Evolutionary conservation across 2,797 vertebrate species (phyloP).

Genomic region (Phylloscopus collybita): DNA sequence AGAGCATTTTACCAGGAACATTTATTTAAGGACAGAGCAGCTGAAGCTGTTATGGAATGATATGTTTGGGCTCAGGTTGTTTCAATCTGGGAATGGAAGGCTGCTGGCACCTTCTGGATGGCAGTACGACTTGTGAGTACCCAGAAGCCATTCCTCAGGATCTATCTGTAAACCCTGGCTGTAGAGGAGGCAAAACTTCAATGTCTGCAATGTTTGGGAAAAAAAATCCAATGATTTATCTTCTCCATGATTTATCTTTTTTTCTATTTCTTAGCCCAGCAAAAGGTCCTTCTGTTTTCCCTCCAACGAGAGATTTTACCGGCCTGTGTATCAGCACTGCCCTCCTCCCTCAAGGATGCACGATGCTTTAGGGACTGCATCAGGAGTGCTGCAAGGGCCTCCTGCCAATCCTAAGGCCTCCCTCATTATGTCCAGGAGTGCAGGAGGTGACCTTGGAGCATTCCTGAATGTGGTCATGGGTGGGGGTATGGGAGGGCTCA

Average conservation of each 20-base stretch:
- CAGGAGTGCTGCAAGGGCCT: neutral
- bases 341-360: neutral
- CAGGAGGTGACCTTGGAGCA: accelerated
- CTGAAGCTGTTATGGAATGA: neutral
- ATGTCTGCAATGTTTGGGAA: neutral
- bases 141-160: neutral
- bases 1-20: accelerated
- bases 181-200: neutral
- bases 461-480: neutral
- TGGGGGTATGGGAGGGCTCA: accelerated
- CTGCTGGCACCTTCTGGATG: neutral
- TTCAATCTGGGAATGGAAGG: neutral
- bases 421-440: accelerated
- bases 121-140: neutral
- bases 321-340: neutral
- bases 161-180: neutral
- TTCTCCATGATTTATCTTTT: neutral
- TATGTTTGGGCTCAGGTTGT: neutral
- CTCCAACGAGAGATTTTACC: accelerated
- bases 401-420: accelerated
- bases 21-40: neutral
- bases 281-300: neutral
- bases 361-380: accelerated
- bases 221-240: accelerated
- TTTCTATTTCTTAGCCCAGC: neutral